A percentile compares a stretch with the other conserved stretches of the same genome.
These are phyloP conservation scores for Trichopria drosophilae DNA, from an alignment of 2,888 invertebrate species.

Conservation along the genomic window DNA sequence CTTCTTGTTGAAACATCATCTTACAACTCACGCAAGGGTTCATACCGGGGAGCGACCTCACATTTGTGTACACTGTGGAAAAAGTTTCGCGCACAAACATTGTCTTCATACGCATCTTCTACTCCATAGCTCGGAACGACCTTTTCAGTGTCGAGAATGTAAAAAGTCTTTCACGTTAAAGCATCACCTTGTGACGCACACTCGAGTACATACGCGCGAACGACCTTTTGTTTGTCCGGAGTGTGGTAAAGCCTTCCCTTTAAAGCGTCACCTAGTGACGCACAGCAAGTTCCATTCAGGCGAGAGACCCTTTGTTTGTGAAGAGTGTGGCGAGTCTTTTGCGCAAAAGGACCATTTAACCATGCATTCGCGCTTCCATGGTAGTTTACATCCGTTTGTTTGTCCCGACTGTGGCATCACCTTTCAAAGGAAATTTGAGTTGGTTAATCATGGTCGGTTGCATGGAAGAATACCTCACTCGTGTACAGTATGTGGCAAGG, in stretches of 20 bases:
- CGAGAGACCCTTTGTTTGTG: slow-evolving; percentile 82
- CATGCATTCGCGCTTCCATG: slow-evolving; percentile 89
- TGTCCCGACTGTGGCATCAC: slow-evolving; percentile 88
- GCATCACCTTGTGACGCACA: slow-evolving; percentile 81
- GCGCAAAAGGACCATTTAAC: slow-evolving; percentile 86
- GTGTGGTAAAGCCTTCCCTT: slow-evolving; percentile 79
- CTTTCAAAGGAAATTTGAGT: slow-evolving; percentile 82
- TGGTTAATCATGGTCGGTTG: slow-evolving; percentile 80
- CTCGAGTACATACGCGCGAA: slow-evolving; percentile 77
- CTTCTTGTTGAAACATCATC: slow-evolving; percentile 80
- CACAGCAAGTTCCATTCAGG: slow-evolving; percentile 87
- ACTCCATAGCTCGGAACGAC: slow-evolving; percentile 78
- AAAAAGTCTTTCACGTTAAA: slow-evolving; percentile 85
- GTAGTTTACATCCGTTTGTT: slow-evolving; percentile 93
- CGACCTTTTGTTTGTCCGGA: slow-evolving; percentile 81
- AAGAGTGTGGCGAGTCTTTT: slow-evolving; percentile 90
- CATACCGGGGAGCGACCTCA: slow-evolving; percentile 81
- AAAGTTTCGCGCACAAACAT: slow-evolving; percentile 80
- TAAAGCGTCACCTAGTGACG: slow-evolving; percentile 80
- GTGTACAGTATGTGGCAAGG: slow-evolving; percentile 81
- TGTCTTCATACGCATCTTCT: slow-evolving; percentile 81
- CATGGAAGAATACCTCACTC: slow-evolving; percentile 81
- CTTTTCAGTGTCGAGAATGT: slow-evolving; percentile 82
- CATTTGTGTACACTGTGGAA: slow-evolving; percentile 77
- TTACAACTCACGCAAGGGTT: slow-evolving; percentile 80